Conservation (phyloP, 2,888 invertebrate genomes). For the Aporophyla lueneburgensis region DNA sequence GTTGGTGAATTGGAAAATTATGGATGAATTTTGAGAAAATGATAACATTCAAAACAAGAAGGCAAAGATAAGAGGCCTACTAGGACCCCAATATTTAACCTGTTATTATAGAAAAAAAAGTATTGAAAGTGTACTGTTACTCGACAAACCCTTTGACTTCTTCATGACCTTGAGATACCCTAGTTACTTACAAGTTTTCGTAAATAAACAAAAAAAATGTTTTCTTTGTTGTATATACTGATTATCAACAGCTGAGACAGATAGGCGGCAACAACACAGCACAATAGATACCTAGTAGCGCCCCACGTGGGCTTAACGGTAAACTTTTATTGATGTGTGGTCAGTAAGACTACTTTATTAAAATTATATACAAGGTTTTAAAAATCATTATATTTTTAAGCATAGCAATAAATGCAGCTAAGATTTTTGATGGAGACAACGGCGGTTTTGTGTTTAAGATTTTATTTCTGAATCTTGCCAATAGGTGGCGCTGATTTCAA, state of each 20-base stretch:
- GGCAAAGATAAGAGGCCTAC: not conserved
- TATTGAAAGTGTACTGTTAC: too few species aligned
- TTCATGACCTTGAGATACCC: not conserved
- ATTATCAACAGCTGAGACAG: conserved; percentile 15
- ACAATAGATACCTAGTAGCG: conserved; percentile 24
- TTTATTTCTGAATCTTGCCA: not conserved
- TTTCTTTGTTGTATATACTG: conserved; percentile 4
- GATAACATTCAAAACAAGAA: not conserved
- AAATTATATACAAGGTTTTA: not conserved
- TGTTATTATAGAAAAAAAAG: not conserved
- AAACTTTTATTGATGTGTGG: conserved; percentile 48
- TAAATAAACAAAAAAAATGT: not conserved
- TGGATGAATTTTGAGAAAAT: not conserved
- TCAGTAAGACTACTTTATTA: not conserved
- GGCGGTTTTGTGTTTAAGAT: too few species aligned
- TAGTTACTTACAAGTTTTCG: too few species aligned
- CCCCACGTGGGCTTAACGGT: conserved; percentile 3
- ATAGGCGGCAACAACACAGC: conserved; percentile 17
- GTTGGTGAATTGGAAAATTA: too few species aligned
- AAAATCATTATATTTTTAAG: not conserved
- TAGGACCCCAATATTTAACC: too few species aligned
- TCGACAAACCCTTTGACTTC: not conserved
- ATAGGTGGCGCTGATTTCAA: conserved; percentile 46
- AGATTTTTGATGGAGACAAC: not conserved
- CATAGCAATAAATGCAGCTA: not conserved